phyloP scores from a whole-genome alignment of 2,113 vertebrate species.

The Etia nguti region DNA sequence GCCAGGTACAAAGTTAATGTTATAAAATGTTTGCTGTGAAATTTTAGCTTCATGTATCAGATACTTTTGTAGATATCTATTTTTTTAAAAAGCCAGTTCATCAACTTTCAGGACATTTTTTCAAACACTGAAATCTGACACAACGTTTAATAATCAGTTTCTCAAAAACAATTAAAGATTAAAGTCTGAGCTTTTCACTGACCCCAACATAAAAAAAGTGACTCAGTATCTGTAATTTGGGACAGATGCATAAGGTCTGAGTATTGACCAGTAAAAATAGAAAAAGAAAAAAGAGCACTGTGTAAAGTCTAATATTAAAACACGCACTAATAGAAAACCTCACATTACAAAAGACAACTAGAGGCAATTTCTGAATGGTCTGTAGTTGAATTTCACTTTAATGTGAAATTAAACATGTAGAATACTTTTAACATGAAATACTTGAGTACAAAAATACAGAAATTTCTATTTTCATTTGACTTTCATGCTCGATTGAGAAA shows the following conservation, averaged over 20 bases:
- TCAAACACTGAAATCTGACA: background rate
- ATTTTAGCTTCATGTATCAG: background rate
- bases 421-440: background rate
- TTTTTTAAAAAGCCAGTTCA: background rate
- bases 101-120: background rate
- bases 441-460: background rate
- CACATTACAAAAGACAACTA: background rate
- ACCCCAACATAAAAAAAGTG: background rate
- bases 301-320: background rate
- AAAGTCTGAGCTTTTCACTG: fast-evolving
- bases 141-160: background rate
- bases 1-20: background rate
- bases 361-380: background rate
- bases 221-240: background rate
- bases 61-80: background rate
- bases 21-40: background rate
- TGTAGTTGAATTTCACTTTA: background rate
- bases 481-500: background rate
- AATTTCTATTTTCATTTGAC: background rate
- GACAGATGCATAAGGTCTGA: background rate
- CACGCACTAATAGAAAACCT: no score
- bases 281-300: background rate
- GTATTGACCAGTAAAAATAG: background rate
- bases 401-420: background rate
- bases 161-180: background rate